Evolutionary conservation across 2,888 invertebrate species (phyloP).

Genomic region (Serripes groenlandicus): DNA sequence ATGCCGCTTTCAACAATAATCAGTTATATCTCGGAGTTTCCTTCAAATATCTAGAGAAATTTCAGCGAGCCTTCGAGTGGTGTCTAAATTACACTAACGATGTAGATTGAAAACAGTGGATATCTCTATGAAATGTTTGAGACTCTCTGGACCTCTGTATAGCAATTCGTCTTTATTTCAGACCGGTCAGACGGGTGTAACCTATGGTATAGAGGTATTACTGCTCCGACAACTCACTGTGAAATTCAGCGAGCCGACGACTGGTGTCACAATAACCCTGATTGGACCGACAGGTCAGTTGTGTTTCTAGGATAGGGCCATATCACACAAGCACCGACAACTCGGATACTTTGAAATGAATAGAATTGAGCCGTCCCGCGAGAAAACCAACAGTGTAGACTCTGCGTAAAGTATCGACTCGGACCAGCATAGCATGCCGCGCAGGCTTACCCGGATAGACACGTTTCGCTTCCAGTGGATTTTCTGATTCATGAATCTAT

Average conservation of each 20-base stretch:
- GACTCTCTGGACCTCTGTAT: too few species aligned
- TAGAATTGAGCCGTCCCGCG: neutral
- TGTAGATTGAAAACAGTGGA: too few species aligned
- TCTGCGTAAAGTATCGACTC: neutral
- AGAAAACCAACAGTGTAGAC: neutral
- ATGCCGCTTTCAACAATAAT: too few species aligned
- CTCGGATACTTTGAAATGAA: too few species aligned
- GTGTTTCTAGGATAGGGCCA: neutral
- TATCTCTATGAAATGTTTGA: too few species aligned
- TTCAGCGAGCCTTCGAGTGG: too few species aligned
- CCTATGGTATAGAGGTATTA: neutral
- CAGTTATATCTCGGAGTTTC: too few species aligned
- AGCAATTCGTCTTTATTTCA: too few species aligned
- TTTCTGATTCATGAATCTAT: too few species aligned
- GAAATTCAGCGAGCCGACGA: neutral
- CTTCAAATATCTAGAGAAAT: too few species aligned
- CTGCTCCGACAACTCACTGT: neutral
- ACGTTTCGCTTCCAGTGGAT: neutral
- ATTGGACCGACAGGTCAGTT: conserved; percentile 6
- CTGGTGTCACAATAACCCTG: neutral
- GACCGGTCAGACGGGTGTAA: neutral
- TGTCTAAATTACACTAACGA: too few species aligned
- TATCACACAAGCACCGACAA: too few species aligned
- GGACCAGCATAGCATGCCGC: neutral
- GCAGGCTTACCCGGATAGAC: neutral